phyloP scores from a whole-genome alignment of 2,113 vertebrate genomes.

The Anguilla rostrata region DNA sequence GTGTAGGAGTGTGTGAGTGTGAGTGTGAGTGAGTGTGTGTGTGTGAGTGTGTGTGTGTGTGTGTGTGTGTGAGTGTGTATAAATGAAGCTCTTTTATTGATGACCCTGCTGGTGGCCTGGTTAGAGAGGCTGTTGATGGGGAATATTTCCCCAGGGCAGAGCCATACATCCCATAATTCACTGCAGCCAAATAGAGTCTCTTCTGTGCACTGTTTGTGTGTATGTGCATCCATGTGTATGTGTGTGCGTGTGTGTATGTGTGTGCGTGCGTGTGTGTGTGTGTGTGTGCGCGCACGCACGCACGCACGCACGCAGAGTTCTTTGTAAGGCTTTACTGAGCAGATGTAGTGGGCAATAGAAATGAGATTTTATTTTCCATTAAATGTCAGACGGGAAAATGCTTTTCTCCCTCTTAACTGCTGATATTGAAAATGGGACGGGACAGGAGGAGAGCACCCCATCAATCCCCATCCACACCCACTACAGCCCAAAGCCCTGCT shows the following conservation, averaged over 20 bases:
- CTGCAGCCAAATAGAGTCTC: neutral
- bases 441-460: too few relatives aligned
- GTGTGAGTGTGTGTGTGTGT: neutral
- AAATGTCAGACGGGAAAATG: neutral
- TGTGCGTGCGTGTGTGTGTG: too few relatives aligned
- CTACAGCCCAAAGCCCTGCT: too few relatives aligned
- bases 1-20: too few relatives aligned
- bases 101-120: neutral
- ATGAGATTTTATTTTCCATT: neutral
- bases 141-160: neutral
- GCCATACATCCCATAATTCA: neutral
- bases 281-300: too few relatives aligned
- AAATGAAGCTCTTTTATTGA: neutral
- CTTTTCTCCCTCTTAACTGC: conserved; percentile 12
- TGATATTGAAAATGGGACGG: neutral
- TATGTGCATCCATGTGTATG: too few relatives aligned
- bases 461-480: too few relatives aligned
- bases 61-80: neutral
- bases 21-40: neutral
- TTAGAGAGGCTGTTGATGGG: neutral
- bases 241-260: too few relatives aligned
- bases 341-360: neutral
- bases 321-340: neutral
- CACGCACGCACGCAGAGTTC: neutral
- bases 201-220: neutral